Percentiles rank a stretch among this genome's conserved stretches.
Conservation (phyloP, 2,888 invertebrate genomes). For the Rhynchonema sp. region DNA sequence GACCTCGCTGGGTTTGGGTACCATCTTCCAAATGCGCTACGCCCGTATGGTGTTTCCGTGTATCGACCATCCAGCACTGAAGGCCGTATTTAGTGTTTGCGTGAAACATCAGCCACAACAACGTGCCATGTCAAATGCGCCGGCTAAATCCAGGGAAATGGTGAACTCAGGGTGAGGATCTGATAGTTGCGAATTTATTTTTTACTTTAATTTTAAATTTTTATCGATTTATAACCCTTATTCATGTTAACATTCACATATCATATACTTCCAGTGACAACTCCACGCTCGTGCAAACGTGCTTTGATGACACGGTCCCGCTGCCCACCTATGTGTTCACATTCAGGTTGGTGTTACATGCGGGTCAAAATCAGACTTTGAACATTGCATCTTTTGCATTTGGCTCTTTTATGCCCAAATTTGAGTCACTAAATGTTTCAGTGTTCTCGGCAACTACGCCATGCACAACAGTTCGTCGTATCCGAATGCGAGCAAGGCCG, state of each 20-base stretch:
- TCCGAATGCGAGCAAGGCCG: too few species aligned
- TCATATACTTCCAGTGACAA: background rate
- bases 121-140: background rate
- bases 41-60: conserved; percentile 5
- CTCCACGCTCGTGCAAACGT: background rate
- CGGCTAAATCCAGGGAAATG: background rate
- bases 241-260: too few species aligned
- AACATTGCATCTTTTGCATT: too few species aligned
- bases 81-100: conserved; percentile 2
- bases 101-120: background rate
- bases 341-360: conserved; percentile 3
- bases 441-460: too few species aligned
- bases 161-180: background rate
- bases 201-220: too few species aligned
- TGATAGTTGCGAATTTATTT: too few species aligned
- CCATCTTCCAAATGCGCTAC: conserved; percentile 7
- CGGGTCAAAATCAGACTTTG: too few species aligned
- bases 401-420: too few species aligned
- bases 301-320: conserved; percentile 4
- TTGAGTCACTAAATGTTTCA: too few species aligned
- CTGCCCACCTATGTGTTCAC: conserved; percentile 6
- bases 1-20: background rate
- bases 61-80: conserved; percentile 6
- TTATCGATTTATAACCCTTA: too few species aligned
- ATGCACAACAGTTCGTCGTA: too few species aligned